Percentiles rank a stretch among this genome's conserved stretches.
phyloP scores from a whole-genome alignment of 92 coral and sea anemone species.

The Plumapathes pennacea region DNA sequence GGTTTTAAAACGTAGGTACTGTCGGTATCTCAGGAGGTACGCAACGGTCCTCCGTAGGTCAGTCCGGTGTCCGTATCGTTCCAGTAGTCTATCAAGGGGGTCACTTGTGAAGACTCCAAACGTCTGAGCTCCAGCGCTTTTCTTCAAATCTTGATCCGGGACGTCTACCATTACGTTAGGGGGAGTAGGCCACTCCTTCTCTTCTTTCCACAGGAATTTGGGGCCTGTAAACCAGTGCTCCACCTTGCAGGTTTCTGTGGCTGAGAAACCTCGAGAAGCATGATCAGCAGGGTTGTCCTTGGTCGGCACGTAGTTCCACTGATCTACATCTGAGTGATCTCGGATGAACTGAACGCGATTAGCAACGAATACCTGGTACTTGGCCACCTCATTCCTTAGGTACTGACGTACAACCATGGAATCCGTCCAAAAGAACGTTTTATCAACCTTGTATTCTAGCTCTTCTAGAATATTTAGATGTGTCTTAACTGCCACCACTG shows the following conservation, averaged over 20 bases:
- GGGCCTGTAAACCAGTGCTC: constrained; percentile 41
- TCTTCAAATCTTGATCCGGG: constrained; percentile 20
- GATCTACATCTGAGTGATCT: constrained; percentile 6
- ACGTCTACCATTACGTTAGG: constrained; percentile 1
- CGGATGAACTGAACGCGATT: constrained; percentile 25
- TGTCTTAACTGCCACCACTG: constrained; percentile 21
- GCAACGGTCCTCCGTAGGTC: constrained; percentile 24
- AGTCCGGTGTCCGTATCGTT: constrained; percentile 15
- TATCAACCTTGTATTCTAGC: constrained; percentile 6
- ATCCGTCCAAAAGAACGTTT: constrained; percentile 50
- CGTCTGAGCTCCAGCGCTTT: background rate
- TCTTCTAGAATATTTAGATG: constrained; percentile 21
- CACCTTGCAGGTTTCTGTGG: constrained; percentile 9
- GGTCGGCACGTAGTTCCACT: constrained; percentile 15
- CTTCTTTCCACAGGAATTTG: constrained; percentile 8
- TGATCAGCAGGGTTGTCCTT: constrained; percentile 31
- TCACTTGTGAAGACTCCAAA: background rate
- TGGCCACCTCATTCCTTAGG: constrained; percentile 21
- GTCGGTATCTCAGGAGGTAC: constrained; percentile 15
- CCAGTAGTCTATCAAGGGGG: background rate
- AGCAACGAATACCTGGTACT: constrained; percentile 37
- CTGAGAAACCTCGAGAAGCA: constrained; percentile 29
- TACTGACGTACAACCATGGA: constrained; percentile 41
- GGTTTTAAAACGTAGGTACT: background rate
- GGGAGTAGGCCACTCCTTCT: constrained; percentile 10